A percentile compares a stretch with the other conserved stretches of the same genome.
These are phyloP conservation scores for Dryadula phaetusa DNA, from an alignment of 2,888 invertebrate species.

Conservation along the genomic window DNA sequence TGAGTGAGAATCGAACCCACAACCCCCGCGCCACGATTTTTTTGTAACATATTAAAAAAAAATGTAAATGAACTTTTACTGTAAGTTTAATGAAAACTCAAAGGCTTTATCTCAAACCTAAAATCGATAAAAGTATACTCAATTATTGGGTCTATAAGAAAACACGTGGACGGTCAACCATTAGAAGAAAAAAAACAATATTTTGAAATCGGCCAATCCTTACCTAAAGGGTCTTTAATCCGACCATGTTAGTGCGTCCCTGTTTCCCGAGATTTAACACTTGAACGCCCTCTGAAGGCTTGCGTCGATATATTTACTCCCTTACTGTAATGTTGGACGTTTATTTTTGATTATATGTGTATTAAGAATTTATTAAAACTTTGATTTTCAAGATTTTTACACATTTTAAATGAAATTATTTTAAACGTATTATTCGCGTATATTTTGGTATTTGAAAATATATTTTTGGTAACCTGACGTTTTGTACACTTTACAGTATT, in stretches of 20 bases:
- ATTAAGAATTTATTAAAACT: no score
- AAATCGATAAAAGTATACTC: background rate
- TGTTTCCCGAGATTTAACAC: constrained; percentile 16
- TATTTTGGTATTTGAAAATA: no score
- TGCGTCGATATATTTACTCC: constrained; percentile 19
- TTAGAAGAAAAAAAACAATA: constrained; percentile 2
- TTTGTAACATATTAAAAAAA: no score
- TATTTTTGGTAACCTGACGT: no score
- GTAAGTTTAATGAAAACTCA: background rate
- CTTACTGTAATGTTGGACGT: no score
- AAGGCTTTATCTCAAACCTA: background rate
- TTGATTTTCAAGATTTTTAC: no score
- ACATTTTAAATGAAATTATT: no score
- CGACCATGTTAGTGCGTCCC: constrained; percentile 17
- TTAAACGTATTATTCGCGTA: no score
- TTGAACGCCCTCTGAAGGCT: constrained; percentile 1
- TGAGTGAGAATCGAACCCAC: no score
- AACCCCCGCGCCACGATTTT: no score
- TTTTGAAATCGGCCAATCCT: constrained; percentile 24
- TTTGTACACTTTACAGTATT: no score
- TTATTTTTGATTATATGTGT: background rate
- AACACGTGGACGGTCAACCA: background rate
- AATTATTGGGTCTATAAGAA: background rate
- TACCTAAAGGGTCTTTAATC: constrained; percentile 22
- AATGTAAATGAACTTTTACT: no score